Evolutionary conservation across 2,113 vertebrate species (phyloP).

Genomic region (Conger conger): DNA sequence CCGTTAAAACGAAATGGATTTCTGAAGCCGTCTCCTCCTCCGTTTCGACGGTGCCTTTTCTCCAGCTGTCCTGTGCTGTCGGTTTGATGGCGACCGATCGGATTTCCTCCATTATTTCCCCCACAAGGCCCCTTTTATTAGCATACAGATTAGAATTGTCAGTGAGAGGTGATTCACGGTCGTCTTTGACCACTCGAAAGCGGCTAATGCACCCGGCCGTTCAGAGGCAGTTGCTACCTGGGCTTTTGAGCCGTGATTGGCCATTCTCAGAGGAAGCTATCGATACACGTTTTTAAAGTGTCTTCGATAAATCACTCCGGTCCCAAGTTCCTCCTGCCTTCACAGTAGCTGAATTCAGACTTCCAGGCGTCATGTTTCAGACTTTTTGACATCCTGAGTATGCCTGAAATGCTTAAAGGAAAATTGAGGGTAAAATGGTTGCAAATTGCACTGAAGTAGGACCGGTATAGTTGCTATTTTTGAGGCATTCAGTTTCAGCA

Average conservation of each 20-base stretch:
- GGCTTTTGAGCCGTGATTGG: background rate
- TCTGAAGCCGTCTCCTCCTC: conserved; percentile 26
- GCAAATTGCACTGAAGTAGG: background rate
- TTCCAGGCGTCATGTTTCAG: background rate
- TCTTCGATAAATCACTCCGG: background rate
- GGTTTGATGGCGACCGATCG: background rate
- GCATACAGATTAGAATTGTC: background rate
- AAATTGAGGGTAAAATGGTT: background rate
- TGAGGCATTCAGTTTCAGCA: background rate
- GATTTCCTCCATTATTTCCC: background rate
- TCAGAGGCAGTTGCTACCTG: background rate
- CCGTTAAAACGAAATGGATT: background rate
- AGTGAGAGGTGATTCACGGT: background rate
- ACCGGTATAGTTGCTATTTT: background rate
- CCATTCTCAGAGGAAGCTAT: background rate
- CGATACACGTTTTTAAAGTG: background rate
- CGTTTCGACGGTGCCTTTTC: background rate
- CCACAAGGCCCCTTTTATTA: background rate
- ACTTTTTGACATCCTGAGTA: background rate
- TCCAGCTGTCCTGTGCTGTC: conserved; percentile 4
- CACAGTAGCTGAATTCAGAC: background rate
- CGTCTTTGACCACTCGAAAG: background rate
- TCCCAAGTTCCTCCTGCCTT: background rate
- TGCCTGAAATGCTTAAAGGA: background rate
- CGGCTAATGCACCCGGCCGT: background rate